Evolutionary conservation across 2,797 vertebrate genomes (phyloP), one percentile per base, ranked within the genome.

Genomic region (Brachymystax lenok): DNA sequence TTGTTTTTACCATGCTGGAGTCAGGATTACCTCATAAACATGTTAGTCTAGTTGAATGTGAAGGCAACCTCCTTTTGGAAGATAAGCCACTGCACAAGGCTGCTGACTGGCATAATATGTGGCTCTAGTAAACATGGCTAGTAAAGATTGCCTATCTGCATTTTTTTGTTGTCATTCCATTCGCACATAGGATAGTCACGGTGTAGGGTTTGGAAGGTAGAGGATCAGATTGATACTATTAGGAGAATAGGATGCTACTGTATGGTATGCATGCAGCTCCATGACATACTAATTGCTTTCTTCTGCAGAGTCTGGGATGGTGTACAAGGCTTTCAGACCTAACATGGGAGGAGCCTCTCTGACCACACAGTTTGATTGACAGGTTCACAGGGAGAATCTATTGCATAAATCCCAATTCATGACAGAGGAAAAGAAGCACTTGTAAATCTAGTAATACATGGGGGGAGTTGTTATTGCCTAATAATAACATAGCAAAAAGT

Each of bases 1-100:
- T 30, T 80, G 67, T 82, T 19, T 72, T 70, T 59, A 79, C 76
- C 86, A 91, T 90, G 88, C 87, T 74, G 67, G 66, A n/a, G n/a
- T 21, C n/a, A 21, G 69, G 66, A 75, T 75, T 79, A 76, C 21
- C 56, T 75, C 27, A 77, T 73, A 56, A 75, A 80, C 12, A 66
- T 66, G 27, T 52, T 24, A 19, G 51, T 30, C 50, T 70, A 69
- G 77, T 46, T 70, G 3, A 54, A 77, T 75, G 73, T 63, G 64
- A 77, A 74, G 77, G 74, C 71, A 75, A 75, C 70, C 82, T 59
- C 69, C 71, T 72, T 14, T 30, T 28, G 27, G 13, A 35, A 56
- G 72, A 81, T 51, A 73, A 71, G 69, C 51, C 82, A 80, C 76
- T 68, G 77, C 67, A 50, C 21, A 4, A 77, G 77, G 76, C 68